These are phyloP conservation scores for Oriolus oriolus DNA, from an alignment of 2,113 vertebrate genomes.

Conservation along the genomic window DNA sequence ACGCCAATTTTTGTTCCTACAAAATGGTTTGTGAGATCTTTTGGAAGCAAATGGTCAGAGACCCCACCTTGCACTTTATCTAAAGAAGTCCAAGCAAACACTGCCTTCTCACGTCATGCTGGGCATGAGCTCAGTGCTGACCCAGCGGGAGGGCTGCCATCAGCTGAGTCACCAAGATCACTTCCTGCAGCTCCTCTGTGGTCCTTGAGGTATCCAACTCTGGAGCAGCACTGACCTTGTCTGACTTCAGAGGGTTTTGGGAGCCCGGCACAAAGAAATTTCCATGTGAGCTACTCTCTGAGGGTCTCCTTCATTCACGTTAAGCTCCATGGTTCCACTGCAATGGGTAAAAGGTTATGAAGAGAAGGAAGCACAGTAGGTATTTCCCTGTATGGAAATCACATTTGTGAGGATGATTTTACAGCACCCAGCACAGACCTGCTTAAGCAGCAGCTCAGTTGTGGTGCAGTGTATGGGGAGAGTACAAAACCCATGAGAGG, in stretches of 20 bases:
- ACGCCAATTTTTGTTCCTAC: neutral
- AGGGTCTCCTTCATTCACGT: neutral
- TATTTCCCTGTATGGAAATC: neutral
- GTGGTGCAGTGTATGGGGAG: neutral
- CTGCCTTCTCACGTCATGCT: neutral
- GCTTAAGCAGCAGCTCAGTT: neutral
- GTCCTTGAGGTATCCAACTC: neutral
- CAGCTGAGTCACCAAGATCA: neutral
- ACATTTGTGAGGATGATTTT: neutral
- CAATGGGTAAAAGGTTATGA: neutral
- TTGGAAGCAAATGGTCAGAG: neutral
- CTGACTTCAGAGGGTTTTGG: neutral
- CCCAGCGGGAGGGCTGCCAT: neutral
- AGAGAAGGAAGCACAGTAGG: neutral
- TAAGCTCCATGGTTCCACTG: neutral
- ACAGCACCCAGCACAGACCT: neutral
- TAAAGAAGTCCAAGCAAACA: neutral
- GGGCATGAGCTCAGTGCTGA: neutral
- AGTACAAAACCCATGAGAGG: neutral
- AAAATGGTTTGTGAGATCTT: neutral
- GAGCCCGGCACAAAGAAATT: neutral
- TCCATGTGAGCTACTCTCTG: neutral
- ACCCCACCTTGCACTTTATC: neutral
- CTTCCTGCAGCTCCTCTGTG: conserved; percentile 9
- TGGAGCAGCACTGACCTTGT: neutral